phyloP scores from a whole-genome alignment of 2,113 vertebrate genomes.

The Motacilla tschutschensis region DNA sequence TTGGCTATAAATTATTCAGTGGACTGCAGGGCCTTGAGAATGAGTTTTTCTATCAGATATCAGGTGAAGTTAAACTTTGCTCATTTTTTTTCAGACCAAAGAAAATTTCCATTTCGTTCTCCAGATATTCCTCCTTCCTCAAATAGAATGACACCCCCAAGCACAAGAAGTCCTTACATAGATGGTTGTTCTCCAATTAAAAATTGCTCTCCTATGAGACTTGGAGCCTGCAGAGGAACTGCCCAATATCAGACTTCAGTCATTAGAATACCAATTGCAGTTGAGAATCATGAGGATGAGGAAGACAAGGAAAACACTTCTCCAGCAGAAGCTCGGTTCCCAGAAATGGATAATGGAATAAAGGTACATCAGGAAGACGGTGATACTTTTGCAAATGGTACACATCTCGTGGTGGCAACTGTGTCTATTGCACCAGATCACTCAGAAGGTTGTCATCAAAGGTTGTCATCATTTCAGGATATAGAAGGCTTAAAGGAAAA shows the following conservation, averaged over 20 bases:
- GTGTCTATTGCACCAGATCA: conserved; percentile 52
- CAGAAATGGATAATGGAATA: not conserved
- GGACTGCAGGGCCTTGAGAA: not conserved
- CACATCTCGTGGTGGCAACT: conserved; percentile 38
- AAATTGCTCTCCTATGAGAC: conserved; percentile 80
- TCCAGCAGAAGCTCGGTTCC: not conserved
- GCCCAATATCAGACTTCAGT: conserved; percentile 73
- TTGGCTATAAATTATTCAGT: not conserved
- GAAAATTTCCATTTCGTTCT: conserved; percentile 74
- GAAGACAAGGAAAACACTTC: conserved; percentile 70
- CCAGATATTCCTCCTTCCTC: conserved; percentile 74
- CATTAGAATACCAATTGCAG: conserved; percentile 75
- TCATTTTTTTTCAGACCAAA: conserved; percentile 70
- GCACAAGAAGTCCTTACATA: conserved; percentile 81
- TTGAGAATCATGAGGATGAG: conserved; percentile 73
- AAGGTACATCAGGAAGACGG: not conserved
- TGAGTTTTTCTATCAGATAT: not conserved
- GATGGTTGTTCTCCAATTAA: conserved; percentile 94
- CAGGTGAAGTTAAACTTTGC: not conserved
- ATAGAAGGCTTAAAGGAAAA: conserved; percentile 63
- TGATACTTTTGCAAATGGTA: not conserved
- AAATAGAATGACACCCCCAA: conserved; percentile 61
- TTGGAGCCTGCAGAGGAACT: conserved; percentile 65
- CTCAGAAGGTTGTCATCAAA: conserved; percentile 16
- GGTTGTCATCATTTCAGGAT: conserved; percentile 10